Evolutionary conservation across 2,797 vertebrate genomes (phyloP), one percentile per base, ranked within the genome.

Genomic region (Paedocypris micromegethes): DNA sequence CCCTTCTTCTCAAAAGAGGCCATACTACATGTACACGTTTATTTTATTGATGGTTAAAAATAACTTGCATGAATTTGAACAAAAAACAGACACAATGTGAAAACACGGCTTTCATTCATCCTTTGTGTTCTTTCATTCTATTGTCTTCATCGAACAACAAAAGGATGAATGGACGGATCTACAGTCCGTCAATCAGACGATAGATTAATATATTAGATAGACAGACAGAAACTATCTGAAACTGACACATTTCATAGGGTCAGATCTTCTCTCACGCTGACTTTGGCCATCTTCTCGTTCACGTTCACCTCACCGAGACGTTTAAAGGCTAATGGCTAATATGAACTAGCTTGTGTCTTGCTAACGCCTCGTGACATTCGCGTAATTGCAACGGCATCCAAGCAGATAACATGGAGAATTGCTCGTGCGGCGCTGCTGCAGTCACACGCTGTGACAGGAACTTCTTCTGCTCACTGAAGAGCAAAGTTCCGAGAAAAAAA

Each of bases 311-410:
- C 43, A 8, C 39, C 53, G 37, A 5, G 42, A 5, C 4, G 57
- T 45, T 2, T 41, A 53, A 59, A 39, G 56, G 37, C 42, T 68
- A 60, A 54, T 64, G 46, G 61, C 58, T 67, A 42, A 49, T 38
- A 72, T 54, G 44, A 46, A 49, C 39, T 40, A 45, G 52, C 7
- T 60, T 42, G 23, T 60, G 51, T 56, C 37, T 40, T 38, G 6
- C 6, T 43, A 68, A 59, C 60, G 45, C 58, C 52, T 56, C n/a
- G 46, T 52, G 65, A 67, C 65, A 57, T 62, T 60, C 54, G 44
- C 37, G 51, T 57, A 62, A 43, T 69, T 59, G 55, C 51, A 51
- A 63, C 58, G 52, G 51, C 58, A 46, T 44, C 44, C 55, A 70
- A 66, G 64, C 57, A 68, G 44, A 55, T 67, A 59, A 56, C 38